Conservation (phyloP, 2,113 vertebrate species). For the Cheirogaleus medius region DNA sequence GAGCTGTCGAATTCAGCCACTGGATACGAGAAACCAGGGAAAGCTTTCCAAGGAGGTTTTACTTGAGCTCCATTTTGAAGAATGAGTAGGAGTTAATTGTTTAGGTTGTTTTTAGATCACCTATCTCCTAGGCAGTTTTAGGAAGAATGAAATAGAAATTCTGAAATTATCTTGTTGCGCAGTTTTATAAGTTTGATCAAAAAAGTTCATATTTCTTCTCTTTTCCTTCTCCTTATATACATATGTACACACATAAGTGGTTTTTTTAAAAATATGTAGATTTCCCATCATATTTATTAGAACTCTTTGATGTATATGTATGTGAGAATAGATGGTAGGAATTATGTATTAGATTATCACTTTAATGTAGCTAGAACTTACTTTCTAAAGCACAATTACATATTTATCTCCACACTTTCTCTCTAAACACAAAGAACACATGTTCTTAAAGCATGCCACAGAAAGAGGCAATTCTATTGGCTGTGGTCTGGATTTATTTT, state of each 20-base stretch:
- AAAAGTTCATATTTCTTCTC: not conserved
- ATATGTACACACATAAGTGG: not conserved
- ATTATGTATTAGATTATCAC: not conserved
- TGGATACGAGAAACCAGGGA: not conserved
- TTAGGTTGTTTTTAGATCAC: conserved; percentile 54
- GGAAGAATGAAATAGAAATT: not conserved
- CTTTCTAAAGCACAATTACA: not conserved
- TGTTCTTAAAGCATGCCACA: not conserved
- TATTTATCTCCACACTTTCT: not conserved
- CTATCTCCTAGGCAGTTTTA: not conserved
- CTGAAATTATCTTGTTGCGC: conserved; percentile 50
- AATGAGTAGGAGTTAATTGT: conserved; percentile 30
- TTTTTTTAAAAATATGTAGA: not conserved
- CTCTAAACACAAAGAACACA: not conserved
- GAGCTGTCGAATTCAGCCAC: not conserved
- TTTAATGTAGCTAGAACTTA: not conserved
- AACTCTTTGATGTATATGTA: not conserved
- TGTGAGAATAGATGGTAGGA: not conserved
- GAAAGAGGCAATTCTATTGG: not conserved
- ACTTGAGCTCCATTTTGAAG: not conserved
- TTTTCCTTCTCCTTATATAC: not conserved
- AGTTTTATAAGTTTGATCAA: conserved; percentile 6
- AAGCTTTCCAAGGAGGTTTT: not conserved
- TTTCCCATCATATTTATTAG: not conserved
- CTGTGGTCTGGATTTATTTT: not conserved